Percentiles rank a stretch among this genome's conserved stretches.
These are phyloP conservation scores for Strix aluco DNA, from an alignment of 2,113 vertebrate genomes.

Conservation along the genomic window DNA sequence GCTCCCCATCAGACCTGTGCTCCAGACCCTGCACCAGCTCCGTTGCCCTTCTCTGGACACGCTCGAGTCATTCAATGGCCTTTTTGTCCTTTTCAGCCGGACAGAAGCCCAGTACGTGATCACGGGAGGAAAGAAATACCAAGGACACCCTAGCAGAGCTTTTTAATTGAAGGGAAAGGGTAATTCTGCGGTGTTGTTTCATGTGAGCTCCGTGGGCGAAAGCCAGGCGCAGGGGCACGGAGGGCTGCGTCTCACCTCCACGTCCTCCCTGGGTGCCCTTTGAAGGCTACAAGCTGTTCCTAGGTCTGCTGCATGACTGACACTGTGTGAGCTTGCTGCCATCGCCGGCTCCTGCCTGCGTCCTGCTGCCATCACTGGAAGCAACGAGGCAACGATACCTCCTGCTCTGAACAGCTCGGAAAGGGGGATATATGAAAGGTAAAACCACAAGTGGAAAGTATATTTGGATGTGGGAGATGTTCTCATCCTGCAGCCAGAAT, in stretches of 20 bases:
- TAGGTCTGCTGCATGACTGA: not conserved
- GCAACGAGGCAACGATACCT: not conserved
- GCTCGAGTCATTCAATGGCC: too few species aligned
- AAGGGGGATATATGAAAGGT: not conserved
- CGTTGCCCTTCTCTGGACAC: too few species aligned
- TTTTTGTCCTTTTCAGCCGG: too few species aligned
- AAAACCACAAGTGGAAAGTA: not conserved
- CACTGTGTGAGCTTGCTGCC: not conserved
- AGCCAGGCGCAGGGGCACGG: accelerated
- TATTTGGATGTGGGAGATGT: not conserved
- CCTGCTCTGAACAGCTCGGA: not conserved
- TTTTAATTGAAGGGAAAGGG: not conserved
- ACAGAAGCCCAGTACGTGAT: not conserved
- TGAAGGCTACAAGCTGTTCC: not conserved
- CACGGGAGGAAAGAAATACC: not conserved
- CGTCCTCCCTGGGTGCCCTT: not conserved
- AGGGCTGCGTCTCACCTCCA: not conserved
- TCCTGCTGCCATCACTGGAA: not conserved
- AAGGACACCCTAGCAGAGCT: not conserved
- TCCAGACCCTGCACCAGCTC: too few species aligned
- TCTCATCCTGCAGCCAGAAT: not conserved
- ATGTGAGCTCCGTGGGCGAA: not conserved
- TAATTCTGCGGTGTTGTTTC: not conserved
- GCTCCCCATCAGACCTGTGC: too few species aligned
- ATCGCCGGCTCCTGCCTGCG: accelerated